Conservation (phyloP, 2,888 invertebrate species). For the Abrostola tripartita region DNA sequence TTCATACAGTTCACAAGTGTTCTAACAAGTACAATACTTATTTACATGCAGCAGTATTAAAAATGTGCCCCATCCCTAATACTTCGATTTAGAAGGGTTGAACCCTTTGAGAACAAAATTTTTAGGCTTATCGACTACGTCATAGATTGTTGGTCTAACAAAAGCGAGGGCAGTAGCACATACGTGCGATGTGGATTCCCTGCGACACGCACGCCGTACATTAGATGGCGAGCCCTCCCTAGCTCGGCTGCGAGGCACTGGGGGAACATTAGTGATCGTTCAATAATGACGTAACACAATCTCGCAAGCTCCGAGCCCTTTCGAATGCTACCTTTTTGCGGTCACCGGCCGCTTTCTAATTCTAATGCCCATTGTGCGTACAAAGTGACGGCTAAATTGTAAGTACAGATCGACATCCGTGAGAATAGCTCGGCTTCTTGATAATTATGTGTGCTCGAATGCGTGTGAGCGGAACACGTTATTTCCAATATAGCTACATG, state of each 20-base stretch:
- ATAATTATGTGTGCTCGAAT: constrained; percentile 69
- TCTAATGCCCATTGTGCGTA: constrained; percentile 85
- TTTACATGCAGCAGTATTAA: constrained; percentile 86
- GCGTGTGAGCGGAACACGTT: constrained; percentile 50
- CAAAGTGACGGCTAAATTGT: constrained; percentile 73
- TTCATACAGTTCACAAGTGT: constrained; percentile 82
- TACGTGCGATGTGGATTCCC: constrained; percentile 62
- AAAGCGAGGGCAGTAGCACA: constrained; percentile 77
- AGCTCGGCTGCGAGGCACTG: constrained; percentile 56
- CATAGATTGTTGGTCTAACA: constrained; percentile 73
- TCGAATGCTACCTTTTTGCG: constrained; percentile 85
- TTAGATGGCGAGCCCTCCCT: constrained; percentile 56
- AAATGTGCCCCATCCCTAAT: constrained; percentile 83
- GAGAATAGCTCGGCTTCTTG: constrained; percentile 72
- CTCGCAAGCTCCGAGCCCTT: constrained; percentile 82
- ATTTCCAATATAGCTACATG: constrained; percentile 29
- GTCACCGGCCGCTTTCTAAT: constrained; percentile 86
- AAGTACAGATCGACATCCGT: constrained; percentile 80
- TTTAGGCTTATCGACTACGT: constrained; percentile 71
- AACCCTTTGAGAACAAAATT: constrained; percentile 83
- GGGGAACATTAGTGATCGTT: constrained; percentile 68
- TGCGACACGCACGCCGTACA: constrained; percentile 67
- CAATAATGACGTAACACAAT: constrained; percentile 82
- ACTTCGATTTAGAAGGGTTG: constrained; percentile 81
- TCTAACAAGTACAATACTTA: constrained; percentile 86